phyloP scores from a whole-genome alignment of 2,797 vertebrate genomes.

The Labroides dimidiatus region DNA sequence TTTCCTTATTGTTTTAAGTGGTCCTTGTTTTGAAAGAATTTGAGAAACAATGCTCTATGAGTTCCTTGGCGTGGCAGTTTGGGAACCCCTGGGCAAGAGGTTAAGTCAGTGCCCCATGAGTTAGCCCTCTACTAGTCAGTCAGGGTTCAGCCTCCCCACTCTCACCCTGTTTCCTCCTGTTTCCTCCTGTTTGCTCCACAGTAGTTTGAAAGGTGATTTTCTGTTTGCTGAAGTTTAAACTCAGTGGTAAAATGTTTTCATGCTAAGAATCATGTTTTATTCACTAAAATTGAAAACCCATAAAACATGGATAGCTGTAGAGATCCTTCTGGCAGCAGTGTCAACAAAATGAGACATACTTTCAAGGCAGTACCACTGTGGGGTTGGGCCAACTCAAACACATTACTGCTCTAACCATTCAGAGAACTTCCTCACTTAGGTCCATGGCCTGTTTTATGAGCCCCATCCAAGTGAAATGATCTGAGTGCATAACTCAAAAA shows the following conservation, averaged over 20 bases:
- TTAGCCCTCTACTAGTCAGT: no score
- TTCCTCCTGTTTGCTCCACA: background rate
- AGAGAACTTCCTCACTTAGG: slow-evolving; percentile 17
- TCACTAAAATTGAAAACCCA: slow-evolving; percentile 3
- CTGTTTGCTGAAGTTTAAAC: background rate
- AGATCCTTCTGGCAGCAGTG: background rate
- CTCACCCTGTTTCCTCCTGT: no score
- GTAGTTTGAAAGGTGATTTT: background rate
- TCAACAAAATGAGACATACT: slow-evolving; percentile 21
- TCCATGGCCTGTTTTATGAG: slow-evolving; percentile 31
- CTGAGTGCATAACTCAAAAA: slow-evolving; percentile 28
- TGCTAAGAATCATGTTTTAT: background rate
- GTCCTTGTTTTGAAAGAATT: no score
- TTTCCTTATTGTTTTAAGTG: no score
- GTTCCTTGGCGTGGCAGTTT: no score
- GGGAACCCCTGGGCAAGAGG: no score
- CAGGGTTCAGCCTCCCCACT: no score
- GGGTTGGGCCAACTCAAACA: slow-evolving; percentile 31
- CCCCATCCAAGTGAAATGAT: slow-evolving; percentile 34
- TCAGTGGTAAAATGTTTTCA: background rate
- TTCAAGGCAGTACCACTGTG: background rate
- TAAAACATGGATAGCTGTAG: slow-evolving; percentile 5
- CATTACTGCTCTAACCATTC: slow-evolving; percentile 23
- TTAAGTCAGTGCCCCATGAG: no score
- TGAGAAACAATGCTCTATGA: no score